Percentiles rank a stretch among this genome's conserved stretches.
These are phyloP conservation scores for Pimephales promelas DNA, from an alignment of 2,113 vertebrate species.

Conservation along the genomic window DNA sequence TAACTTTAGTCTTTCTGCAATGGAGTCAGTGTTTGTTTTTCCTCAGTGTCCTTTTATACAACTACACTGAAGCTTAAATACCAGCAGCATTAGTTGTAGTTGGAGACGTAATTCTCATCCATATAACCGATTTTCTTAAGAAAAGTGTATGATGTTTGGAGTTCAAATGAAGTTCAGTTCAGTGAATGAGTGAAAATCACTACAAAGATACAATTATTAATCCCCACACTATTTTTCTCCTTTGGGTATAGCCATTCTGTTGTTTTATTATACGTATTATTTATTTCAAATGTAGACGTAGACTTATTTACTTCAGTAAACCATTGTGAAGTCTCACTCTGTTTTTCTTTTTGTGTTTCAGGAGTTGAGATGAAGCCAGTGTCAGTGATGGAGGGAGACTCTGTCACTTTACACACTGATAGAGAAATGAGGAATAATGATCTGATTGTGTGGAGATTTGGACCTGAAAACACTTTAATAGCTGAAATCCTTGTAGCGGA, in stretches of 20 bases:
- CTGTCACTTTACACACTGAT: slow-evolving; percentile 6
- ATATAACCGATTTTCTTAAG: too few species aligned
- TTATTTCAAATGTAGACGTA: neutral
- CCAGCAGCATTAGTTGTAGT: neutral
- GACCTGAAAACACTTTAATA: slow-evolving; percentile 5
- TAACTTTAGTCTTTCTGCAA: neutral
- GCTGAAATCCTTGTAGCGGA: neutral
- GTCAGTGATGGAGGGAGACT: neutral
- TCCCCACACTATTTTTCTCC: neutral
- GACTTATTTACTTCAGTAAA: neutral
- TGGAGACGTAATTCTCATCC: neutral
- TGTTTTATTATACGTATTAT: neutral
- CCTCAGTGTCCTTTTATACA: neutral
- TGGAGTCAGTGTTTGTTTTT: neutral
- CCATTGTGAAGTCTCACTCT: neutral
- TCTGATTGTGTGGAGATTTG: neutral
- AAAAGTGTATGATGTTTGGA: neutral
- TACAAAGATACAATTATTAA: neutral
- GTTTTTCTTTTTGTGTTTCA: neutral
- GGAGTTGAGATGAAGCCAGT: neutral
- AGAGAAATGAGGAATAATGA: slow-evolving; percentile 9
- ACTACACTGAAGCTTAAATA: neutral
- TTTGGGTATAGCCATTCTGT: neutral
- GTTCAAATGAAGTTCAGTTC: neutral
- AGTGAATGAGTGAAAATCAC: neutral